Evolutionary conservation across 2,113 vertebrate genomes (phyloP), one percentile per base, ranked within the genome.

Genomic region (Podarcis cretensis): DNA sequence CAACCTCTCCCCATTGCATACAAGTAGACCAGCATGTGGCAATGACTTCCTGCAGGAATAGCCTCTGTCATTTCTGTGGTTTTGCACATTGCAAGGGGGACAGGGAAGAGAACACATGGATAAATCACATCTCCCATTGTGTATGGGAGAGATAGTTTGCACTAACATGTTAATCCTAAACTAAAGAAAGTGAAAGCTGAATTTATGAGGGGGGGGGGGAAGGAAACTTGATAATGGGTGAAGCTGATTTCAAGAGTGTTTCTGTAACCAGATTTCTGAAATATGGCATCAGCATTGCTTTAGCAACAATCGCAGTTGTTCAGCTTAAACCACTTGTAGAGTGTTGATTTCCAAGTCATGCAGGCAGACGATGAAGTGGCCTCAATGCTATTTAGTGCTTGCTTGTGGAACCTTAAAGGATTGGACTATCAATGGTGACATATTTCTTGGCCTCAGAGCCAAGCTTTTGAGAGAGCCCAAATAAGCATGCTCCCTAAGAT

Each of bases 341-440:
- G 4, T 35, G 32, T 82, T n/a, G 43, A n/a, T 84, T 48, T 43
- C 40, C 40, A 54, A 75, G 79, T 73, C 54, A 16, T 40, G 3
- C 27, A n/a, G 0, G 63, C 69, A n/a, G 87, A 87, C 83, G 87
- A 71, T 66, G 0, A 16, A 2, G 75, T 32, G 18, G 8, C 81
- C 87, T 59, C 8, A 6, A 16, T 1, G 27, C 16, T 63, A 5
- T 5, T 74, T 78, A 4, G 18, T 66, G 59, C 18, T 21, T 71
- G 78, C 54, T 79, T 85, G 40, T n/a, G 6, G 66, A 40, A 6
- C 66, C 43, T 32, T 57, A n/a, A 65, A 63, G 81, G 73, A 12
- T 25, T 20, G 12, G n/a, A 2, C 54, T 0, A 0, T 0, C 74
- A 2, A 6, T 66, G 83, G 83, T 91, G 57, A 2, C 0, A 1